Evolutionary conservation across 2,113 vertebrate genomes (phyloP), one percentile per base, ranked within the genome.

Genomic region (Corapipo altera): DNA sequence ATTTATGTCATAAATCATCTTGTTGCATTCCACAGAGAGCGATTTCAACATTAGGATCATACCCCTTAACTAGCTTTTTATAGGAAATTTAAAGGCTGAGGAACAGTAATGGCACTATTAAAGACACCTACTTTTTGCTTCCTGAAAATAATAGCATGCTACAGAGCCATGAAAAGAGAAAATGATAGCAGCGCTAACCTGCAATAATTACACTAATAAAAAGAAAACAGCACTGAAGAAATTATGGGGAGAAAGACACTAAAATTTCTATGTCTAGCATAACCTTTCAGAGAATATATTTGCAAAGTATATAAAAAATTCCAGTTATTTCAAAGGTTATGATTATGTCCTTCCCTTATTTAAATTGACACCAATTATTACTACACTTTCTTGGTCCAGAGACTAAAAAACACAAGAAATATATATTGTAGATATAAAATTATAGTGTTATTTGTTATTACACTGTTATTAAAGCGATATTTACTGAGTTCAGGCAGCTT

Each of bases 171-270:
- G 93, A 93, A 95, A 93, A 88, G 91, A 93, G 82, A 96, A 96
- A 96, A 94, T 92, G 77, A 96, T 95, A 91, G 92, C 89, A 69
- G 72, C 4, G 77, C 77, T 97, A 97, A 97, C 96, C 94, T 89
- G 80, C 71, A 97, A 94, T 96, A 97, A 97, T 97, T 96, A 92
- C 66, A 88, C 83, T 91, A 97, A 97, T 97, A 97, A 95, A 97
- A 87, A 91, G 80, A 94, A 97, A 91, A 91, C 18, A 93, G 88
- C 92, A 85, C 80, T 85, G 61, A 87, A 95, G 95, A 96, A 97
- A 97, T 96, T 85, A 95, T 57, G 66, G 48, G 46, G 39, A 71
- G 28, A 76, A 90, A 94, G 91, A 82, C 54, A 93, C 66, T 96
- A 92, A 95, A 95, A 96, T 95, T 89, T 87, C 93, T 85, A 35